Percentiles rank a stretch among this genome's conserved stretches.
phyloP scores from a whole-genome alignment of 2,888 invertebrate genomes.

The Bombylius major region DNA sequence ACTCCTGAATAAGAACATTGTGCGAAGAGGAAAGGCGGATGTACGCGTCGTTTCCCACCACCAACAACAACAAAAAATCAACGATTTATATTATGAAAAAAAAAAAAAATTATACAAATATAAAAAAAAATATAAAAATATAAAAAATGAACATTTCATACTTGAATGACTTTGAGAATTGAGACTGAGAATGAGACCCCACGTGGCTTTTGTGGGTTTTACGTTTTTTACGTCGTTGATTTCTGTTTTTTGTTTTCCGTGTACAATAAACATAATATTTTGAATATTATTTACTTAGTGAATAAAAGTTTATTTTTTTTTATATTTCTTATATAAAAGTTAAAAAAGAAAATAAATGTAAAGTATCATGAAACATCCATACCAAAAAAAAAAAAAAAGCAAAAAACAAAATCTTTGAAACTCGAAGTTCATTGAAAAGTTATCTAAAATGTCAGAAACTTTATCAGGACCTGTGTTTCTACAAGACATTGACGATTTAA shows the following conservation, averaged over 20 bases:
- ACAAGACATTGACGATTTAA: too few relatives aligned
- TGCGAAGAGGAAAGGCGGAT: slow-evolving; percentile 8
- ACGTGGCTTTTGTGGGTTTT: slow-evolving; percentile 2
- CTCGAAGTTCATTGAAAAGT: neutral
- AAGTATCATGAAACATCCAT: neutral
- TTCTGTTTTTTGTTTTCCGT: neutral
- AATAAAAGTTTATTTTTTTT: too few relatives aligned
- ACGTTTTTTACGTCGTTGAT: neutral
- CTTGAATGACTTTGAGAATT: slow-evolving; percentile 6
- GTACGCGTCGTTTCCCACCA: slow-evolving; percentile 12
- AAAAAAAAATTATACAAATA: neutral
- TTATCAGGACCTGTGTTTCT: neutral
- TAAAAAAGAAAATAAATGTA: too few relatives aligned
- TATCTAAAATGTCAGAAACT: neutral
- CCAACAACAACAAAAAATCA: neutral
- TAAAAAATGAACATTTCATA: slow-evolving; percentile 7
- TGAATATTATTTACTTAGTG: too few relatives aligned
- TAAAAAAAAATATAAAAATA: slow-evolving; percentile 4
- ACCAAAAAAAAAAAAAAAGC: neutral
- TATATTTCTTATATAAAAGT: too few relatives aligned
- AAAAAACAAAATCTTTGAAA: neutral
- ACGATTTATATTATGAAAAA: neutral
- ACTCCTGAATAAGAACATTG: slow-evolving; percentile 2
- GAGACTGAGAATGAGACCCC: neutral
- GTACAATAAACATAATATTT: too few relatives aligned